Evolutionary conservation across 1,140 invertebrate species (phyloP), one percentile per base, ranked within the genome.

Genomic region (Drosophila pachea): DNA sequence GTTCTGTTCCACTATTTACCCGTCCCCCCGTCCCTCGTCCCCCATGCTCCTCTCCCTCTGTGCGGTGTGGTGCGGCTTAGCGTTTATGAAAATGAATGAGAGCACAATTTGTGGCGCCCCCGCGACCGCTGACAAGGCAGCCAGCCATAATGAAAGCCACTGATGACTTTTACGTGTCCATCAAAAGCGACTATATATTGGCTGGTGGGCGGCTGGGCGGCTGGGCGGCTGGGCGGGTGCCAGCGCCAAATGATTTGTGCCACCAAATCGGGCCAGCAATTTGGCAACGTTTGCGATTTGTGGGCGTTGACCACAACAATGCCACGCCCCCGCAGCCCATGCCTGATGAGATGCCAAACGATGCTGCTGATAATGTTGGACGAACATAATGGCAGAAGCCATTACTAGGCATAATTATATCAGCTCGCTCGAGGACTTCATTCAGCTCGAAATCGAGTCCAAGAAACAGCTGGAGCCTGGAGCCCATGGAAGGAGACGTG

Each of bases 101-200:
- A 49, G 49, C 63, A 67, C 64, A 61, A 68, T 68, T 68, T 68
- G 59, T 56, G 52, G 43, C 60, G 54, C 12, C 53, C 16, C 47
- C 38, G 12, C 32, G 1, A 7, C 8, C 1, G 38, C 9, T 45
- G 43, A 16, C 53, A 9, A 45, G 49, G 45, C 42, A 12, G 14
- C 45, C 64, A 54, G 29, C 45, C 64, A 60, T 72, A 67, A 72
- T 72, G 64, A 67, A 61, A 49, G 55, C 49, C 68, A 67, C 64
- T 72, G 68, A 72, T 72, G 56, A 72, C 64, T 67, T 72, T 54
- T 72, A 72, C 68, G 68, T 72, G 68, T 72, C 58, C 65, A 68
- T 72, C 68, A 68, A 71, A 53, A 14, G 31, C 47, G 40, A 11
- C 49, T 56, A 45, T 60, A 56, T 33, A 45, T 63, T 32, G 14